phyloP scores from a whole-genome alignment of 2,113 vertebrate genomes.

The Agelaius phoeniceus region DNA sequence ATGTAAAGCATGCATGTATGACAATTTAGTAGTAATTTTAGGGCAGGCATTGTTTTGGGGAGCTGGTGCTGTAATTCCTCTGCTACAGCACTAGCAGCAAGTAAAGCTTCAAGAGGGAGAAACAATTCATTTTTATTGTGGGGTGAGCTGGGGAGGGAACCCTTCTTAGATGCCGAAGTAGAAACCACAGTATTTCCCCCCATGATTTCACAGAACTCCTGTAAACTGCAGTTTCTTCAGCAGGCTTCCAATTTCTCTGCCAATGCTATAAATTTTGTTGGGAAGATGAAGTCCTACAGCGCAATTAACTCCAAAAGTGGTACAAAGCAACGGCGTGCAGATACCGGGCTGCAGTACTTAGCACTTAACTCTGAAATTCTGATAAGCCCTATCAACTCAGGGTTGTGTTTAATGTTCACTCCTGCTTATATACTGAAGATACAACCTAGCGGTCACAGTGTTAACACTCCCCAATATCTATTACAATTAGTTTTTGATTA shows the following conservation, averaged over 20 bases:
- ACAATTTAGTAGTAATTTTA: background rate
- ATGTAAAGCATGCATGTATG: background rate
- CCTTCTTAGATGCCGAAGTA: background rate
- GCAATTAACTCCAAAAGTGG: conserved; percentile 82
- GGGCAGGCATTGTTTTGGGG: background rate
- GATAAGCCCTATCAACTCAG: conserved; percentile 86
- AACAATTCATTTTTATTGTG: background rate
- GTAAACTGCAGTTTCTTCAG: conserved; percentile 50
- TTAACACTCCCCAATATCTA: conserved; percentile 98
- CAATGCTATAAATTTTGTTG: conserved; percentile 75
- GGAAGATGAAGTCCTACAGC: conserved; percentile 69
- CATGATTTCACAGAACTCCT: conserved; percentile 60
- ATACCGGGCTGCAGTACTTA: conserved; percentile 83
- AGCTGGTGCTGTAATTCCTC: background rate
- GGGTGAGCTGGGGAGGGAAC: background rate
- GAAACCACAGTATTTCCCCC: conserved; percentile 31
- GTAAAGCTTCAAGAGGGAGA: background rate
- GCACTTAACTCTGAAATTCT: conserved; percentile 81
- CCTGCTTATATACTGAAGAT: conserved; percentile 84
- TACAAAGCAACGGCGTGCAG: conserved; percentile 75
- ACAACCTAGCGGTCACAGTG: conserved; percentile 89
- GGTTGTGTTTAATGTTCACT: conserved; percentile 93
- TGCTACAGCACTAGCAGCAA: background rate
- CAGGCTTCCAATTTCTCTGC: conserved; percentile 41
- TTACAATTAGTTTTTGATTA: conserved; percentile 99